These are phyloP conservation scores for Dioctria linearis DNA, from an alignment of 2,888 invertebrate species.

Conservation along the genomic window DNA sequence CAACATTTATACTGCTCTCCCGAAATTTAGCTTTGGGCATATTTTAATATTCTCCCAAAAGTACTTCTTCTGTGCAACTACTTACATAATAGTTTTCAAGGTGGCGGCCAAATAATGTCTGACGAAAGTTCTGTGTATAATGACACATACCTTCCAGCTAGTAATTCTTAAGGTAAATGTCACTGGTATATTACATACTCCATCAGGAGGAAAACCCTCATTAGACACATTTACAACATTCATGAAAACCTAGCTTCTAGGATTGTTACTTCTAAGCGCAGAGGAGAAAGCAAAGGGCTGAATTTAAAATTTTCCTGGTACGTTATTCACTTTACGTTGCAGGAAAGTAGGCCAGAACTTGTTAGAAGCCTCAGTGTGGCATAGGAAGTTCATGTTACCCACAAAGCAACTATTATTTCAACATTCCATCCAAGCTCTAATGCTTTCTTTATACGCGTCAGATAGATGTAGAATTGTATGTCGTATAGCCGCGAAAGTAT, in stretches of 20 bases:
- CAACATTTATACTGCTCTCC: too few species aligned
- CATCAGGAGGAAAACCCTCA: slow-evolving; percentile 6
- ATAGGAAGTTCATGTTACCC: not conserved
- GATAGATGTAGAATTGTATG: not conserved
- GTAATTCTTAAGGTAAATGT: not conserved
- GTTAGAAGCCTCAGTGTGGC: not conserved
- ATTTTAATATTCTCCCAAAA: too few species aligned
- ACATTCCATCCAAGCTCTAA: not conserved
- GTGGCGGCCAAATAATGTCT: not conserved
- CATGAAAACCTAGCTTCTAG: not conserved
- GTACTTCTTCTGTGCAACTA: too few species aligned
- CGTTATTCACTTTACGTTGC: not conserved
- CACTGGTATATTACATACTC: not conserved
- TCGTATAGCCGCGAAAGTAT: too few species aligned
- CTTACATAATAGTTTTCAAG: not conserved
- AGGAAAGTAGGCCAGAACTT: slow-evolving; percentile 2
- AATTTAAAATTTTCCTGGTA: not conserved
- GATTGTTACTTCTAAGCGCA: not conserved
- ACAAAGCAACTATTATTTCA: not conserved
- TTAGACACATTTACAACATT: not conserved
- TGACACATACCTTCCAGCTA: not conserved
- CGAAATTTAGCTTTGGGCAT: too few species aligned
- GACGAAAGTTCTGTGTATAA: not conserved
- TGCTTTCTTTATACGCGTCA: not conserved
- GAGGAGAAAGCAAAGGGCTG: not conserved